These are phyloP conservation scores for Okamejei kenojei DNA, from an alignment of 2,797 vertebrate genomes.

Conservation along the genomic window DNA sequence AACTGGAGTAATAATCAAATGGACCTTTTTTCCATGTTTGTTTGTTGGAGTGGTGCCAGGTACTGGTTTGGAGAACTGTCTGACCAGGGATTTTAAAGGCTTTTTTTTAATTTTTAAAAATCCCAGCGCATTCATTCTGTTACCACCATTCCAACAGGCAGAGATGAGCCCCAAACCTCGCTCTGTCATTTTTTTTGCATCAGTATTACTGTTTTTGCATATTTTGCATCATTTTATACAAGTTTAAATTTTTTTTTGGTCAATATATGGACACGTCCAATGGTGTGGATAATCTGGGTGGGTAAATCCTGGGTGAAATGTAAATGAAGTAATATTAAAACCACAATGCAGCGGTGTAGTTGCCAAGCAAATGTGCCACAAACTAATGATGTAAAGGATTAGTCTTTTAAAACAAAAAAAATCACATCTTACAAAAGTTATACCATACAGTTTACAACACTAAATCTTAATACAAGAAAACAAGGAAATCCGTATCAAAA, in stretches of 20 bases:
- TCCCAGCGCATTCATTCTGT: slow-evolving; percentile 72
- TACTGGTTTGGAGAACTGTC: slow-evolving; percentile 83
- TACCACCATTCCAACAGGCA: slow-evolving; percentile 71
- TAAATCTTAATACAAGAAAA: slow-evolving; percentile 74
- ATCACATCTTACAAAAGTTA: slow-evolving; percentile 72
- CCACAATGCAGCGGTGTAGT: slow-evolving; percentile 67
- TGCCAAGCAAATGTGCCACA: slow-evolving; percentile 62
- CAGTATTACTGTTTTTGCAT: slow-evolving; percentile 80
- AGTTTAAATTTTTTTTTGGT: slow-evolving; percentile 70
- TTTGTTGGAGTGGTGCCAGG: slow-evolving; percentile 82
- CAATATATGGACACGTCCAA: slow-evolving; percentile 72
- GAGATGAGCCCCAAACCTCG: slow-evolving; percentile 63
- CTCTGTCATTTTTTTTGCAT: slow-evolving; percentile 69
- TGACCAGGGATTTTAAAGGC: slow-evolving; percentile 83
- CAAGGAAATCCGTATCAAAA: slow-evolving; percentile 70
- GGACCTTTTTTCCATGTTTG: slow-evolving; percentile 75
- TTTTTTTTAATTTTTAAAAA: slow-evolving; percentile 71
- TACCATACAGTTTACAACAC: slow-evolving; percentile 81
- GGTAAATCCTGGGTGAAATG: slow-evolving; percentile 67
- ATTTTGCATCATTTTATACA: slow-evolving; percentile 73
- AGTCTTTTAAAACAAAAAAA: slow-evolving; percentile 69
- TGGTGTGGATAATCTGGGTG: slow-evolving; percentile 75
- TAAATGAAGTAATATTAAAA: slow-evolving; percentile 64
- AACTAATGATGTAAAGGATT: slow-evolving; percentile 66
- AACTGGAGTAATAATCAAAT: slow-evolving; percentile 63